Conservation (phyloP, 1,140 invertebrate genomes). For the Anoplolepis gracilipes region DNA sequence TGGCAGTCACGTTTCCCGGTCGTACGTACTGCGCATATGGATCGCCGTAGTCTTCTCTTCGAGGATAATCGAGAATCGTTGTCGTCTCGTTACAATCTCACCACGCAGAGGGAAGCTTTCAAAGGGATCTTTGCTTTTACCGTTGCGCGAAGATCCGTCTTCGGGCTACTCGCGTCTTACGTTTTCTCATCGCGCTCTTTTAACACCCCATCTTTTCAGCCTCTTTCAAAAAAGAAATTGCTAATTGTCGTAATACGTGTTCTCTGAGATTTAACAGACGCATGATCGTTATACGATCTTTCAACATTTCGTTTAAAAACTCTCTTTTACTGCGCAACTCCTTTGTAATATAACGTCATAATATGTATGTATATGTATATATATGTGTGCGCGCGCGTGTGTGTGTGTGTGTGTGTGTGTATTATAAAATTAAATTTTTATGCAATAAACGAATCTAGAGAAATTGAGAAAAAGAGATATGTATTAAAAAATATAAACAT, state of each 20-base stretch:
- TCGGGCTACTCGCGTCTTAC: constrained; percentile 29
- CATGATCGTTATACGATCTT: neutral
- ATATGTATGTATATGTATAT: no score
- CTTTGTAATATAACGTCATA: neutral
- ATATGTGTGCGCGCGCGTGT: no score
- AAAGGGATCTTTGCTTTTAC: constrained; percentile 65
- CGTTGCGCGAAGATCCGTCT: constrained; percentile 46
- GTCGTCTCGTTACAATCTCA: constrained; percentile 67
- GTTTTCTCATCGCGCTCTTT: neutral
- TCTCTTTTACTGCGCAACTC: no score
- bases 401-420: no score
- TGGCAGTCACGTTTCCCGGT: constrained; percentile 65
- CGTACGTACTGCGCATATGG: constrained; percentile 71
- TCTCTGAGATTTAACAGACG: neutral
- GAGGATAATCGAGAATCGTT: constrained; percentile 75
- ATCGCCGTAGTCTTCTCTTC: constrained; percentile 54
- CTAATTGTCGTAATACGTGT: neutral
- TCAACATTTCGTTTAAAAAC: neutral
- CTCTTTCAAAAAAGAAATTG: constrained; percentile 26
- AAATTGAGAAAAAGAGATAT: neutral
- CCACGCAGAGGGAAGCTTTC: constrained; percentile 44
- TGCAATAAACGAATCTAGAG: neutral
- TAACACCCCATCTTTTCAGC: neutral
- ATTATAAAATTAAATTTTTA: neutral
- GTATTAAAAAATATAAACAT: neutral